Evolutionary conservation across 1,140 invertebrate genomes (phyloP).

Genomic region (Antheraea mylitta): DNA sequence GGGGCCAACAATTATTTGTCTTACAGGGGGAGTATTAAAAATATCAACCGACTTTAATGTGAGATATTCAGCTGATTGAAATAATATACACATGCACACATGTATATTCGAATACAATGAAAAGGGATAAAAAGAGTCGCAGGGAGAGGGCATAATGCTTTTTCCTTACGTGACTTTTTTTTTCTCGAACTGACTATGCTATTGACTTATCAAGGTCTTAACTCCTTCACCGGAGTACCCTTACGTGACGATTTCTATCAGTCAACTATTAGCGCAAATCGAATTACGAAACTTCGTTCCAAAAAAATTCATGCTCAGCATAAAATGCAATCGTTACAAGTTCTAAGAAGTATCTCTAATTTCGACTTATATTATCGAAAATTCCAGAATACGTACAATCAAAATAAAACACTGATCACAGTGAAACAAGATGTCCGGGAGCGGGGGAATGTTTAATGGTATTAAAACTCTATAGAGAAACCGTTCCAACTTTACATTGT

Average conservation of each 20-base stretch:
- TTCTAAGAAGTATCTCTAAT: neutral
- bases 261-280: no score
- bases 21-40: neutral
- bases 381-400: neutral
- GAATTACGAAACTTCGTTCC: no score
- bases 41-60: neutral
- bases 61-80: neutral
- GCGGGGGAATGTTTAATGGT: neutral
- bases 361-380: neutral
- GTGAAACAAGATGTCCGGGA: neutral
- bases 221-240: no score
- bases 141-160: no score
- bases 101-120: no score
- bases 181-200: no score
- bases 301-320: no score
- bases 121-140: no score
- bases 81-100: neutral
- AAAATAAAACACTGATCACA: neutral
- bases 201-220: no score
- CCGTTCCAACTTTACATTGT: neutral
- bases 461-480: neutral
- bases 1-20: conserved; percentile 15
- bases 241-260: no score
- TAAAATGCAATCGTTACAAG: no score
- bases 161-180: no score